Base-by-base conservation (phyloP, 1,140 invertebrate species). In the Macrostomum lignano region DNA sequence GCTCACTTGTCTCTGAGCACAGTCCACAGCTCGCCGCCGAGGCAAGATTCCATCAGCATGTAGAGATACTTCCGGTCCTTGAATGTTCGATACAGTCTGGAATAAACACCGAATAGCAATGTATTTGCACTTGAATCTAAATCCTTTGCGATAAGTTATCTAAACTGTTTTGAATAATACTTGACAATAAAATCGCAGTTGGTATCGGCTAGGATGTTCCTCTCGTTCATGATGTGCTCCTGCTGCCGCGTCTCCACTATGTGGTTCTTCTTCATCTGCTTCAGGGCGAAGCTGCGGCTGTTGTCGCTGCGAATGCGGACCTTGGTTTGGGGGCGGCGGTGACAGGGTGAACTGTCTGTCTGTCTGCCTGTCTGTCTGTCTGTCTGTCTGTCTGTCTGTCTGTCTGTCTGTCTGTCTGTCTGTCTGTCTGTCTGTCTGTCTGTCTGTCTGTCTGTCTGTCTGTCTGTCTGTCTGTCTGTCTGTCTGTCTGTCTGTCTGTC, bases 171-270 rank as follows among this genome's bases (percentile, higher is more conserved):
- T n/a, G n/a, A n/a, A n/a, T n/a, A n/a, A n/a, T n/a, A 65, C 62
- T 88, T 88, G 14, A 93, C 82, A 36, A 94, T 82, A 52, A 94
- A 94, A 47, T 86, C 74, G 46, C 74, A 81, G 49, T 86, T 77
- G 26, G 82, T 75, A 56, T 94, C 82, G 38, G 75, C 72, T 82
- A 94, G 93, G 21, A 96, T 96, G 49, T 79, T 74, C 52, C 93
- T 91, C 55, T 96, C 88, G 29, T 82, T 88, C 74, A 93, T 86
- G 31, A 96, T 94, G 51, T 98, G 88, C 48, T 94, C 82, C 50
- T 96, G 82, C 51, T 96, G 88, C 31, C 82, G 64, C 0, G 86
- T 94, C 52, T 93, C 82, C 22, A 96, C 84, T 47, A 96, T 96
- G 62, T 94, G 74, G 25, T 72, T 66, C 52, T 91, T 91, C 51